Evolutionary conservation across 2,113 vertebrate genomes (phyloP).

Genomic region (Pelecanus crispus): DNA sequence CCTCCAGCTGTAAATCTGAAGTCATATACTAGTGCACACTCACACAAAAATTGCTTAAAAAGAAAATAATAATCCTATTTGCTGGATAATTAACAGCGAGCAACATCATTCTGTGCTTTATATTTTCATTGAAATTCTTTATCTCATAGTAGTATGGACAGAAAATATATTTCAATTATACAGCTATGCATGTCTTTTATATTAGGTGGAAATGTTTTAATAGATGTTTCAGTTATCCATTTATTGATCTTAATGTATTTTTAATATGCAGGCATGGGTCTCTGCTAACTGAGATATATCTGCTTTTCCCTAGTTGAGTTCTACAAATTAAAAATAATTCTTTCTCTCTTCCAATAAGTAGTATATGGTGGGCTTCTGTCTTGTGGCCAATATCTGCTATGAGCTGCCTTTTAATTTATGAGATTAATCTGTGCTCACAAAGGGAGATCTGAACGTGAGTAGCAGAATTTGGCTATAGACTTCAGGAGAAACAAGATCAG

Average conservation of each 20-base stretch:
- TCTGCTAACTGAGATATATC: slow-evolving; percentile 38
- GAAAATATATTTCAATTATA: slow-evolving; percentile 58
- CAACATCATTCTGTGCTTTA: background rate
- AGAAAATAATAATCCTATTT: slow-evolving; percentile 47
- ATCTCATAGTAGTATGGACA: background rate
- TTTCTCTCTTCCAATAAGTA: slow-evolving; percentile 8
- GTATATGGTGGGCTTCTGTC: background rate
- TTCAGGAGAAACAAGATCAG: background rate
- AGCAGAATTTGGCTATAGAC: background rate
- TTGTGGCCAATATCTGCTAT: background rate
- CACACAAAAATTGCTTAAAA: background rate
- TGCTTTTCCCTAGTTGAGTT: slow-evolving; percentile 11
- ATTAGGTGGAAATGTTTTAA: slow-evolving; percentile 39
- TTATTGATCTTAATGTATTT: slow-evolving; percentile 65
- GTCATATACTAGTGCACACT: background rate
- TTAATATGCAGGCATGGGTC: background rate
- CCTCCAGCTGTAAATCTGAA: background rate
- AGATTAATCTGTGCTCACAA: slow-evolving; percentile 16
- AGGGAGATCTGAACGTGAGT: background rate
- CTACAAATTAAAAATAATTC: slow-evolving; percentile 42
- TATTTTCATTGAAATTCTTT: slow-evolving; percentile 40
- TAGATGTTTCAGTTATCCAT: slow-evolving; percentile 51
- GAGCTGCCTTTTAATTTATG: slow-evolving; percentile 8
- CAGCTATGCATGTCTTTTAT: slow-evolving; percentile 25
- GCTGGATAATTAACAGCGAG: slow-evolving; percentile 27